Conservation (phyloP, 2,888 invertebrate species). For the Pyrrhia umbra region DNA sequence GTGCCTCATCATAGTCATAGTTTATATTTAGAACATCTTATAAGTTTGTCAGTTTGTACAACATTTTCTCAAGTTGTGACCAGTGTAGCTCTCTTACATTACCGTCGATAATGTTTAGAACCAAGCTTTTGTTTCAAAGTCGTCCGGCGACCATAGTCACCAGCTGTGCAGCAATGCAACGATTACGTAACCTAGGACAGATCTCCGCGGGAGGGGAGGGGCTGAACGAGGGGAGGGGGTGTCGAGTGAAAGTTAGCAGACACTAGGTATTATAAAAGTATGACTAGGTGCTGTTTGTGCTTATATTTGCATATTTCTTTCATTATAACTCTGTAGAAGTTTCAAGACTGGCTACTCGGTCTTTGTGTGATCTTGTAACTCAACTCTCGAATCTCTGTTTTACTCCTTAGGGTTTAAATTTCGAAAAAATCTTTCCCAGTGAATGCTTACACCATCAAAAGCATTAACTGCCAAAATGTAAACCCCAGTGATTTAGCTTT, state of each 20-base stretch:
- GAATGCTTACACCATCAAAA: too few relatives aligned
- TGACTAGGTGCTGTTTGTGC: slow-evolving; percentile 44
- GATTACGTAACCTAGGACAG: slow-evolving; percentile 51
- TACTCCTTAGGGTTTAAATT: too few relatives aligned
- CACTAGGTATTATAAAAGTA: slow-evolving; percentile 54
- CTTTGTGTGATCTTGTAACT: not conserved
- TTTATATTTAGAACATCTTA: not conserved
- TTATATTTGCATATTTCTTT: slow-evolving; percentile 46
- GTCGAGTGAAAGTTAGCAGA: slow-evolving; percentile 60
- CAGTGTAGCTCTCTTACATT: slow-evolving; percentile 19
- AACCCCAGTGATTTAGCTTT: too few relatives aligned
- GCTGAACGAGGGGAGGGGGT: slow-evolving; percentile 19
- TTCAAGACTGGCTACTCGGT: not conserved
- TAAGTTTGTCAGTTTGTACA: too few relatives aligned
- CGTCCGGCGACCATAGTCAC: slow-evolving; percentile 47
- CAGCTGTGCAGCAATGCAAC: slow-evolving; percentile 56
- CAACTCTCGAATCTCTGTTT: not conserved
- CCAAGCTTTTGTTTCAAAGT: slow-evolving; percentile 42
- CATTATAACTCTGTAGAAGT: slow-evolving; percentile 23
- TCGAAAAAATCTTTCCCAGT: too few relatives aligned
- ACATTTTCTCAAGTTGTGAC: not conserved
- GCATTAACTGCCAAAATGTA: too few relatives aligned
- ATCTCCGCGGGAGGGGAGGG: slow-evolving; percentile 10
- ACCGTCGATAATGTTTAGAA: slow-evolving; percentile 40
- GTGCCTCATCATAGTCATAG: too few relatives aligned